Conservation (phyloP, 1,140 invertebrate genomes). For the Drosophila teissieri region DNA sequence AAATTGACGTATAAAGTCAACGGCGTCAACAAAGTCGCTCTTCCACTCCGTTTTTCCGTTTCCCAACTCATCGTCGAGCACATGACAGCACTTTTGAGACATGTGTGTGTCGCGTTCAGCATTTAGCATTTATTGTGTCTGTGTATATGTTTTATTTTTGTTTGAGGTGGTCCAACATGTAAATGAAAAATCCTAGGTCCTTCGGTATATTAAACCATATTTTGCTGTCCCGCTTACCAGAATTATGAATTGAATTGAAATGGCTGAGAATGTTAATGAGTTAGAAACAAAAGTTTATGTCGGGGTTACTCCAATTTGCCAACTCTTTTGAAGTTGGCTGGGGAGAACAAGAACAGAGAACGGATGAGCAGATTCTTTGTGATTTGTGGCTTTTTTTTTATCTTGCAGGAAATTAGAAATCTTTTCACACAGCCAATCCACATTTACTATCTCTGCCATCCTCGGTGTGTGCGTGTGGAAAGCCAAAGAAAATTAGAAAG, state of each 20-base stretch:
- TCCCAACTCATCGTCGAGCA: conserved; percentile 37
- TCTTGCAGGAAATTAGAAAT: conserved; percentile 69
- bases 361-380: conserved; percentile 38
- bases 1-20: conserved; percentile 82
- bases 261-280: conserved; percentile 31
- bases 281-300: conserved; percentile 7
- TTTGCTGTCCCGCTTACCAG: not conserved
- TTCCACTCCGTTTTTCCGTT: conserved; percentile 11
- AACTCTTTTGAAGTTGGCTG: conserved; percentile 27
- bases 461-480: conserved; percentile 31
- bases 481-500: conserved; percentile 77
- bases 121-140: conserved; percentile 77
- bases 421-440: conserved; percentile 43
- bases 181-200: conserved; percentile 53
- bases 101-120: conserved; percentile 72
- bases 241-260: conserved; percentile 32
- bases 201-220: conserved; percentile 38
- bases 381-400: conserved; percentile 57
- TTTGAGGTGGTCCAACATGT: conserved; percentile 47
- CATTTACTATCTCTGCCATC: conserved; percentile 1
- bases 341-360: conserved; percentile 3
- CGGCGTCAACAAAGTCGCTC: conserved; percentile 70
- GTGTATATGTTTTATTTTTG: conserved; percentile 35
- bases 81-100: conserved; percentile 70
- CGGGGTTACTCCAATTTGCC: conserved; percentile 19